These are phyloP conservation scores for Suricata suricatta DNA, from an alignment of 2,113 vertebrate species.

Conservation along the genomic window DNA sequence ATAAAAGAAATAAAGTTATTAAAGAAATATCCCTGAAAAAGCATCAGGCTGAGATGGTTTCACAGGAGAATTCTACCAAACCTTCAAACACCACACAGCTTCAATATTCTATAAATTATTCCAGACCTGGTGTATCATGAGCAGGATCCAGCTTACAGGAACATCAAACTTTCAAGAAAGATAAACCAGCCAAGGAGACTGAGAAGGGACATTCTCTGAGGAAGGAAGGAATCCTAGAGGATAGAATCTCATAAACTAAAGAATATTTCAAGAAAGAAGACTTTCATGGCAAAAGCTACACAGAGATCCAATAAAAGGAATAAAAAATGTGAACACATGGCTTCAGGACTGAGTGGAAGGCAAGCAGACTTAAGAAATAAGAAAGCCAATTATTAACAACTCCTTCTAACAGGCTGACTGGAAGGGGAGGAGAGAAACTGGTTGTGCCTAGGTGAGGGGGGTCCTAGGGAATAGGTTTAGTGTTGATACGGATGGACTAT, in stretches of 20 bases:
- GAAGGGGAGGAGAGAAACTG: not conserved
- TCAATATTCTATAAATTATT: slow-evolving; percentile 46
- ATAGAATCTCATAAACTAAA: not conserved
- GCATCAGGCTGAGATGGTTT: not conserved
- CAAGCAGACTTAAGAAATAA: not conserved
- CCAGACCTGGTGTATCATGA: not conserved
- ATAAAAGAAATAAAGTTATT: slow-evolving; percentile 28
- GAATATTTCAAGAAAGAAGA: slow-evolving; percentile 25
- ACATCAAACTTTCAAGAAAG: not conserved
- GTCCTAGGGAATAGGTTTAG: not conserved
- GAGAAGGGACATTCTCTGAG: not conserved
- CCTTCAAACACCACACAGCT: not conserved
- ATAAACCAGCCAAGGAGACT: not conserved
- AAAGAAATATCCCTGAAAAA: slow-evolving; percentile 43
- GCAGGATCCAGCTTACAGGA: not conserved
- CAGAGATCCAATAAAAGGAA: slow-evolving; percentile 27
- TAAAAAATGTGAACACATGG: not conserved
- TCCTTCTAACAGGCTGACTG: not conserved
- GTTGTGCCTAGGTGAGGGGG: not conserved
- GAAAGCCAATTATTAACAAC: slow-evolving; percentile 31
- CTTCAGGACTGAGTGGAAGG: not conserved
- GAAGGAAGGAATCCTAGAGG: not conserved
- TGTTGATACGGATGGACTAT: not conserved
- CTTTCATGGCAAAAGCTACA: slow-evolving; percentile 6
- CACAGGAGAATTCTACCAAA: slow-evolving; percentile 25